phyloP scores from a whole-genome alignment of 2,797 vertebrate genomes.

The Acanthurus tractus region DNA sequence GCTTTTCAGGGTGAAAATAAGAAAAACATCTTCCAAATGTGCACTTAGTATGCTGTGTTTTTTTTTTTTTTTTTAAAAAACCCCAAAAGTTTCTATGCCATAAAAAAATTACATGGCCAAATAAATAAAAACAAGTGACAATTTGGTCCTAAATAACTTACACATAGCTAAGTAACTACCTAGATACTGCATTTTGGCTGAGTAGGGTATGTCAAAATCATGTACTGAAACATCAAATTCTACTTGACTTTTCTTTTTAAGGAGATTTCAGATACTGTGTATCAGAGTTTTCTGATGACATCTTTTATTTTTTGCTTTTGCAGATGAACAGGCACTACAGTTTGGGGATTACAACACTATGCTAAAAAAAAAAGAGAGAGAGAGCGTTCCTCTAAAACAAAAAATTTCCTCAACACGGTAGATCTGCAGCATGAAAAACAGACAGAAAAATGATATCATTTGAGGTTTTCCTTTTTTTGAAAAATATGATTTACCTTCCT shows the following conservation, averaged over 20 bases:
- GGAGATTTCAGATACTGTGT: slow-evolving; percentile 25
- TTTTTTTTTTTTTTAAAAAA: no score
- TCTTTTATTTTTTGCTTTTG: slow-evolving; percentile 77
- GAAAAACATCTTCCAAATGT: no score
- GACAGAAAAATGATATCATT: slow-evolving; percentile 52
- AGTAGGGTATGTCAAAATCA: no score
- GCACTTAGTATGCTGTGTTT: no score
- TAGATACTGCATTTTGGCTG: no score
- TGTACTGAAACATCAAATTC: neutral
- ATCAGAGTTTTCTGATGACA: slow-evolving; percentile 55
- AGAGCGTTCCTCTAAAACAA: slow-evolving; percentile 48
- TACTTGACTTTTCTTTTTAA: neutral
- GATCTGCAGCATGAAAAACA: slow-evolving; percentile 38
- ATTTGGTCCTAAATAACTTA: no score
- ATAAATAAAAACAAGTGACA: no score
- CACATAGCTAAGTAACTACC: no score
- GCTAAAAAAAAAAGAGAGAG: slow-evolving; percentile 52
- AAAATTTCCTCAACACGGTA: slow-evolving; percentile 43
- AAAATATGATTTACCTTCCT: slow-evolving; percentile 48
- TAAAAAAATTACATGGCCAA: no score
- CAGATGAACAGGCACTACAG: slow-evolving; percentile 83
- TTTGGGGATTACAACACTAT: slow-evolving; percentile 79
- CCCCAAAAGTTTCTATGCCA: no score
- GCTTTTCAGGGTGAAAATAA: no score
- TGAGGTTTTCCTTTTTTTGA: slow-evolving; percentile 38